A percentile compares a stretch with the other conserved stretches of the same genome.
These are phyloP conservation scores for Microcebus tavaratra DNA, from an alignment of 2,113 vertebrate genomes.

Conservation along the genomic window DNA sequence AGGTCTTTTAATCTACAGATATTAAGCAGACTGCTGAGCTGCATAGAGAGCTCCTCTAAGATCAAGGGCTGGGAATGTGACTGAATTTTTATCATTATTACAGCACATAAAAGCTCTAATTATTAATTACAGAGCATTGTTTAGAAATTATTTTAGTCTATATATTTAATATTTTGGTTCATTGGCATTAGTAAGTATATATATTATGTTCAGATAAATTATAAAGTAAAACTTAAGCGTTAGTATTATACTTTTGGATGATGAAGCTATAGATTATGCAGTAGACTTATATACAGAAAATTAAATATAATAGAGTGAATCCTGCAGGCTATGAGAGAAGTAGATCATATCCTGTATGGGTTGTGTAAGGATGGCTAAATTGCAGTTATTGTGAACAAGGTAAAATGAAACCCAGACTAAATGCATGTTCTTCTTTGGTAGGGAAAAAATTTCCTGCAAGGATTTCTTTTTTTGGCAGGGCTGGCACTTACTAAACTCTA, in stretches of 20 bases:
- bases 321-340: not conserved
- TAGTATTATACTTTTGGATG: not conserved
- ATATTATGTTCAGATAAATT: not conserved
- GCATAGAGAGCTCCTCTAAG: not conserved
- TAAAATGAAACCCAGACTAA: not conserved
- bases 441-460: not conserved
- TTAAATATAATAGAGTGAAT: not conserved
- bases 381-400: not conserved
- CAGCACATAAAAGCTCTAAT: not conserved
- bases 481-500: not conserved
- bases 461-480: not conserved
- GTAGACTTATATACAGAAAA: not conserved
- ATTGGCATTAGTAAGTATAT: not conserved
- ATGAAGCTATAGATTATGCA: not conserved
- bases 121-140: not conserved
- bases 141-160: not conserved
- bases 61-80: not conserved
- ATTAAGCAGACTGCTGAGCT: not conserved
- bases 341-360: accelerated
- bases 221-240: not conserved
- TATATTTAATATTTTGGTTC: not conserved
- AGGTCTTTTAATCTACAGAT: not conserved
- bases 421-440: too few species aligned
- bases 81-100: not conserved
- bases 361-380: not conserved